Conservation (phyloP, 2,888 invertebrate species). For the Craniophora ligustri region DNA sequence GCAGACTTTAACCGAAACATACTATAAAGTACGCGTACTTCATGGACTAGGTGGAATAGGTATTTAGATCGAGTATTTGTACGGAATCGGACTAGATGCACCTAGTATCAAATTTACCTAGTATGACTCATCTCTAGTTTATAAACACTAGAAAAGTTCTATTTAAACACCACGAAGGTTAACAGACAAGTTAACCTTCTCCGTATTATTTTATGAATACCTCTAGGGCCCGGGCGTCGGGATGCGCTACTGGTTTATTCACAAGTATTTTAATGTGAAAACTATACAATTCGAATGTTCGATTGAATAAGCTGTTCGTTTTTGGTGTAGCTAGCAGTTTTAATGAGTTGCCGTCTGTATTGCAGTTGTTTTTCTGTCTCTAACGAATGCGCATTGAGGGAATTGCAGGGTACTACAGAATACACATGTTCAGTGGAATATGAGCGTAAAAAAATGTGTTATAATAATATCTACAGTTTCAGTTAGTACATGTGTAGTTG, state of each 20-base stretch:
- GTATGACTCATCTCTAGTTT: too few relatives aligned
- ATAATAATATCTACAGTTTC: not conserved
- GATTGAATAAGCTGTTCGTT: conserved; percentile 36
- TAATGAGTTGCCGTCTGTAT: conserved; percentile 33
- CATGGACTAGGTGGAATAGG: too few relatives aligned
- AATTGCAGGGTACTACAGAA: not conserved
- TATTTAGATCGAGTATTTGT: too few relatives aligned
- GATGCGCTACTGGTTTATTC: conserved; percentile 47
- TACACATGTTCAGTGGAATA: not conserved
- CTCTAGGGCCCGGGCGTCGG: conserved; percentile 22
- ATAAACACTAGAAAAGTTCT: too few relatives aligned
- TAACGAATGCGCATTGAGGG: conserved; percentile 16
- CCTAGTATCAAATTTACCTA: too few relatives aligned
- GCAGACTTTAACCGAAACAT: too few relatives aligned
- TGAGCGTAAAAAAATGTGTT: not conserved
- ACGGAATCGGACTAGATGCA: too few relatives aligned
- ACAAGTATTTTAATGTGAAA: conserved; percentile 36
- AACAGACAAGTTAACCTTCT: conserved; percentile 35
- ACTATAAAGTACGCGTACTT: too few relatives aligned
- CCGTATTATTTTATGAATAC: not conserved
- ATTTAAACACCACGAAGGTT: too few relatives aligned
- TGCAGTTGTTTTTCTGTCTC: conserved; percentile 9
- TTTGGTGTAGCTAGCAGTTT: conserved; percentile 39
- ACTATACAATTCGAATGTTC: conserved; percentile 21
- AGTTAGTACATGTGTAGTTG: too few relatives aligned